These are phyloP conservation scores for Marisa cornuarietis DNA, from an alignment of 1,140 invertebrate species.

Conservation along the genomic window DNA sequence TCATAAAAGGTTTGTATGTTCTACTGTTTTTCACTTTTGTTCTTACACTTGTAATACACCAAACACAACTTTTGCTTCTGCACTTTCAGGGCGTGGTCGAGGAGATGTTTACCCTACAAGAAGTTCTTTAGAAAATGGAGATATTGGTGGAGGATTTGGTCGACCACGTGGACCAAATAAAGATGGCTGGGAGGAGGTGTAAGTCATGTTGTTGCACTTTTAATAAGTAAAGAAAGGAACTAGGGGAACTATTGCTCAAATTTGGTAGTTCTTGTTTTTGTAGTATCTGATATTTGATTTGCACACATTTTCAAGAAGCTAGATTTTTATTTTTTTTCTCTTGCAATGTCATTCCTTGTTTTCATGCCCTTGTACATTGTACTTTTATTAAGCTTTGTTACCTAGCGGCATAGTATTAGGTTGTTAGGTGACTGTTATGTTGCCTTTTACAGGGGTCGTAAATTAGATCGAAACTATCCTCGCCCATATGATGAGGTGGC, in stretches of 20 bases:
- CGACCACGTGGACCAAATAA: constrained; percentile 52
- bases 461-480: constrained; percentile 41
- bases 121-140: constrained; percentile 58
- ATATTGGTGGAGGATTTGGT: constrained; percentile 64
- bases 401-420: not conserved
- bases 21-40: constrained; percentile 7
- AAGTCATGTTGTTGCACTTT: constrained; percentile 20
- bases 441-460: constrained; percentile 28
- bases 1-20: not conserved
- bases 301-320: not conserved
- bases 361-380: not conserved
- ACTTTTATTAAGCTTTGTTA: constrained; percentile 1
- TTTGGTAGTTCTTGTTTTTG: no score
- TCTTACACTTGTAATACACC: not conserved
- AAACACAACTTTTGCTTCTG: not conserved
- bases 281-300: no score
- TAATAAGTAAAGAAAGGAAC: no score
- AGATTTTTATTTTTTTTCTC: not conserved
- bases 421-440: not conserved
- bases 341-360: no score
- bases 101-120: constrained; percentile 67
- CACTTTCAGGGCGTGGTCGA: constrained; percentile 66
- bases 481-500: constrained; percentile 37
- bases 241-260: no score
- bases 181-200: constrained; percentile 67